A percentile compares a stretch with the other conserved stretches of the same genome.
Conservation (phyloP, 2,113 vertebrate genomes). For the Macrotis lagotis region DNA sequence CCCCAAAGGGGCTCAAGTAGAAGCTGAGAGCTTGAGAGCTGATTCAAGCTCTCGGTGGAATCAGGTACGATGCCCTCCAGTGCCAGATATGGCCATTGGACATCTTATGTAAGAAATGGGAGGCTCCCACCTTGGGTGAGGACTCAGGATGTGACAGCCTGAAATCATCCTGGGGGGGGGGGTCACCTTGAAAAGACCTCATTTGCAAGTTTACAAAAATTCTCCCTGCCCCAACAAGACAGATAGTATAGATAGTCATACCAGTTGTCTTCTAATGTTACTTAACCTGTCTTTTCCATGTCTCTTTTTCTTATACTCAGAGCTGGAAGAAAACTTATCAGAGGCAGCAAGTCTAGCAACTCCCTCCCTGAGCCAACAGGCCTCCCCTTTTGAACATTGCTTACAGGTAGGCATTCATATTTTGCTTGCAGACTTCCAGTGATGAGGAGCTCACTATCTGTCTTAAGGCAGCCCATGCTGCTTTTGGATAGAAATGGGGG, state of each 20-base stretch:
- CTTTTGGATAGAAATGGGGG: neutral
- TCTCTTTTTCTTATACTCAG: neutral
- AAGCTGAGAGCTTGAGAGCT: neutral
- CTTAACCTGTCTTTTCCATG: neutral
- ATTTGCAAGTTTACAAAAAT: neutral
- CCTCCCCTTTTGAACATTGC: neutral
- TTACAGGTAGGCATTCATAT: neutral
- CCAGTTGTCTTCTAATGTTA: neutral
- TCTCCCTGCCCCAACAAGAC: too few species aligned
- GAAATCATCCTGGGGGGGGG: neutral
- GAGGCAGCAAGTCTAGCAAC: neutral
- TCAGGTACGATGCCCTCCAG: neutral
- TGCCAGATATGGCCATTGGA: neutral
- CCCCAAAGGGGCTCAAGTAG: neutral
- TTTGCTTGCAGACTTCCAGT: neutral
- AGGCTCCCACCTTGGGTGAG: too few species aligned
- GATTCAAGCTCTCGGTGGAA: fast-evolving
- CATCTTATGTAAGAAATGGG: neutral
- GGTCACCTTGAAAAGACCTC: neutral
- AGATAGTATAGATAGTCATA: too few species aligned
- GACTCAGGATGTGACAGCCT: neutral
- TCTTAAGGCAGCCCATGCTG: neutral
- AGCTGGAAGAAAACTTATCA: neutral
- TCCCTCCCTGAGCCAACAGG: neutral
- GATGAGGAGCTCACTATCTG: neutral